Conservation (phyloP, 2,888 invertebrate genomes). For the Tholera decimalis region DNA sequence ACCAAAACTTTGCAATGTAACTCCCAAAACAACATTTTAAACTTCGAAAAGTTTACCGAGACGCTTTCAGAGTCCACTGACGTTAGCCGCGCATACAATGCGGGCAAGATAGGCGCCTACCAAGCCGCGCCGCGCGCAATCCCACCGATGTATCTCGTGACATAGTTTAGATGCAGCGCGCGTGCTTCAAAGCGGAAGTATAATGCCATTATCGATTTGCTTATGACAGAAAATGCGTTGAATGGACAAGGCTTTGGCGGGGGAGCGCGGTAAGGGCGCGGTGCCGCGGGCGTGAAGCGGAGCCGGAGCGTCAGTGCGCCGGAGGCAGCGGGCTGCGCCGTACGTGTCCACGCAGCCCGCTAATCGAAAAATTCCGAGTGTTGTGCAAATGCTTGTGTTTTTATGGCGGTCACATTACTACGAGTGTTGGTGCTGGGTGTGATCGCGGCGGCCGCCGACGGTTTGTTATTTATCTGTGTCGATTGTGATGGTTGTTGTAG, state of each 20-base stretch:
- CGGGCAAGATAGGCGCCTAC: constrained; percentile 32
- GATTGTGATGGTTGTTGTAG: constrained; percentile 71
- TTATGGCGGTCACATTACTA: constrained; percentile 95
- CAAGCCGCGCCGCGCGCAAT: constrained; percentile 24
- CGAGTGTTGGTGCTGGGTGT: constrained; percentile 92
- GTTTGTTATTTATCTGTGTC: constrained; percentile 79
- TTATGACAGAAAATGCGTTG: constrained; percentile 91
- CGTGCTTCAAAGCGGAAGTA: constrained; percentile 89
- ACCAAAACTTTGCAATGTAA: constrained; percentile 19
- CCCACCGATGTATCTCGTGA: constrained; percentile 74
- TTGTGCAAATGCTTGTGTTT: constrained; percentile 94
- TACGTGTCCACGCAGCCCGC: constrained; percentile 88
- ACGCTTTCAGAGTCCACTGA: constrained; percentile 51
- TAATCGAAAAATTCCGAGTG: constrained; percentile 85
- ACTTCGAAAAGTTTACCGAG: constrained; percentile 57
- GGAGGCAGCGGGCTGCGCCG: constrained; percentile 86
- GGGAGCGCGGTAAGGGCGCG: constrained; percentile 64
- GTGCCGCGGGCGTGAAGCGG: constrained; percentile 63
- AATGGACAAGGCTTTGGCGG: constrained; percentile 83
- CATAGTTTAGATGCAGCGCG: constrained; percentile 86
- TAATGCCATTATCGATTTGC: constrained; percentile 91
- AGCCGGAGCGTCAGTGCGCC: constrained; percentile 80
- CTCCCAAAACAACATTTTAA: constrained; percentile 51
- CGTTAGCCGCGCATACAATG: constrained; percentile 40
- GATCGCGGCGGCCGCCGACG: constrained; percentile 88